A percentile compares a stretch with the other conserved stretches of the same genome.
phyloP scores from a whole-genome alignment of 37 sponge, comb jelly and placozoan genomes.

The Theonella swinhoei region DNA sequence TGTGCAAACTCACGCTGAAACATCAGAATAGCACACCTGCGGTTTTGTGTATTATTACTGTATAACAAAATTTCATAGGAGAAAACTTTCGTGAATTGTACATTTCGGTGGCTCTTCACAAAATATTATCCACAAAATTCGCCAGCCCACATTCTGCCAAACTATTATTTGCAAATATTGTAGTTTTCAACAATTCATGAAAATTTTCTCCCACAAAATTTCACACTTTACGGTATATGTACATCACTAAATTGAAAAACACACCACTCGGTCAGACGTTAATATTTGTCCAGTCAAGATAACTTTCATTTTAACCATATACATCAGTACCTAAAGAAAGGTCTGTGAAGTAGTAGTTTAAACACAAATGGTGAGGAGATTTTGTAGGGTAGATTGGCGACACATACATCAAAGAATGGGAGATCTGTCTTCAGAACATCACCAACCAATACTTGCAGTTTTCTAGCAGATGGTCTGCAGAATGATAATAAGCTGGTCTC shows the following conservation, averaged over 20 bases:
- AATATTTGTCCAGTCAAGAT: too few species aligned
- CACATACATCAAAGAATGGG: slow-evolving; percentile 98
- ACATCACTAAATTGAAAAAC: neutral
- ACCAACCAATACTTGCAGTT: slow-evolving; percentile 91
- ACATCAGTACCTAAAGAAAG: slow-evolving; percentile 73
- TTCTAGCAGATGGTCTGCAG: slow-evolving; percentile 65
- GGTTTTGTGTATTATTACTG: neutral
- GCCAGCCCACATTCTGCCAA: too few species aligned
- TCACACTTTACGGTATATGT: neutral
- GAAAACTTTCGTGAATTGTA: too few species aligned
- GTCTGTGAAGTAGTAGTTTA: slow-evolving; percentile 94
- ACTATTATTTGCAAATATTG: neutral
- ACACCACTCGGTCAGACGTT: neutral
- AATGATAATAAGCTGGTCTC: too few species aligned
- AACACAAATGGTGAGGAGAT: slow-evolving; percentile 98
- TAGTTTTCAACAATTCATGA: neutral
- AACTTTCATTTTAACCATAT: neutral
- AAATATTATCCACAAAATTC: neutral
- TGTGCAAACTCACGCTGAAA: slow-evolving; percentile 98
- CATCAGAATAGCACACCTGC: slow-evolving; percentile 91
- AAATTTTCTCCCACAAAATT: too few species aligned
- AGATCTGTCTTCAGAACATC: slow-evolving; percentile 94
- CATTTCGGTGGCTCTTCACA: neutral
- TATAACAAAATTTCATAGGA: too few species aligned
- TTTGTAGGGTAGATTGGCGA: slow-evolving; percentile 97